Percentiles rank a stretch among this genome's conserved stretches.
Evolutionary conservation across 92 coral and sea anemone species (phyloP).

Genomic region (Umimayanthus chanpuru): DNA sequence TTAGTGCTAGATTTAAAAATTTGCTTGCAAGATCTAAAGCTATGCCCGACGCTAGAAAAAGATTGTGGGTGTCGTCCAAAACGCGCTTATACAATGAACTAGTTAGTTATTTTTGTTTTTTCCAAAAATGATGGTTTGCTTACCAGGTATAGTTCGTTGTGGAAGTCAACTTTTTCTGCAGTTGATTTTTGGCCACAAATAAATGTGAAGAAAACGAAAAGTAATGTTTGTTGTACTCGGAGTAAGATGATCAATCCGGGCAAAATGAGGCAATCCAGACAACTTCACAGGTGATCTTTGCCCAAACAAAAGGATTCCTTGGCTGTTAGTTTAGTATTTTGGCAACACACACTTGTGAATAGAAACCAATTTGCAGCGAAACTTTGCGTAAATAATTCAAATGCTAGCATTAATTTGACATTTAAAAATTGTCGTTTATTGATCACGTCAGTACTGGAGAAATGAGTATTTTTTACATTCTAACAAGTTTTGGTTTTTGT

Average conservation of each 20-base stretch:
- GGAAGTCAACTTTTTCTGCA: not conserved
- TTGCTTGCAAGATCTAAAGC: not conserved
- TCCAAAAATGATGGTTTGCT: too few species aligned
- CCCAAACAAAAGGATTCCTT: not conserved
- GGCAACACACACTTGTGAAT: not conserved
- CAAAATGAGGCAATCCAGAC: not conserved
- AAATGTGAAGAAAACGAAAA: not conserved
- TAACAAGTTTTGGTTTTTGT: not conserved
- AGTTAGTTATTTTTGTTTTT: too few species aligned
- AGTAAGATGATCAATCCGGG: not conserved
- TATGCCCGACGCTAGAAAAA: too few species aligned
- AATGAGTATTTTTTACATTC: not conserved
- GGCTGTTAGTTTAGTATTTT: not conserved
- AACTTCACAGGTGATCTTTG: not conserved
- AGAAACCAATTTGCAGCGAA: not conserved
- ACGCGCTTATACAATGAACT: too few species aligned
- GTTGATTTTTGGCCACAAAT: not conserved
- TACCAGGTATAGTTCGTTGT: not conserved
- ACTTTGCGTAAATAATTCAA: not conserved
- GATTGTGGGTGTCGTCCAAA: too few species aligned
- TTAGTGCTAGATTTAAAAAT: too few species aligned
- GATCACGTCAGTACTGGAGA: not conserved
- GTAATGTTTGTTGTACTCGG: not conserved
- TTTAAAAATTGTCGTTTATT: not conserved
- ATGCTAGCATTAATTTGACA: not conserved